Base-by-base conservation (phyloP, 2,888 invertebrate species). In the Ernsta delagoae region DNA sequence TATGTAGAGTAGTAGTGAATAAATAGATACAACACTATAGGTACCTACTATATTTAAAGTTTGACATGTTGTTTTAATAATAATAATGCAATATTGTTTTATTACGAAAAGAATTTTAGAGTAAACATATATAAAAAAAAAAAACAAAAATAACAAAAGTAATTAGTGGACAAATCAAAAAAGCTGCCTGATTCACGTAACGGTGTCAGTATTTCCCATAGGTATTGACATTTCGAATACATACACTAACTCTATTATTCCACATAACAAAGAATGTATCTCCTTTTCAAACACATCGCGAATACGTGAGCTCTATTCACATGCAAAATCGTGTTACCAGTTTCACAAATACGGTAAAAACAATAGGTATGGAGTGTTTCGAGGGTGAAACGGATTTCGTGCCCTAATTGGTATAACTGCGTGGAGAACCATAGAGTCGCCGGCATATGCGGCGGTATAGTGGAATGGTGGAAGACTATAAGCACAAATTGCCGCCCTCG, bases 401-500 rank as follows among this genome's bases (percentile, higher is more conserved):
- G 71, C 73, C 70, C 73, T 74, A 73, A 73, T 75, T 75, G 70
- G 72, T 71, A 73, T 68, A 70, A 74, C 71, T 72, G 74, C 75
- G 77, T 74, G 75, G 73, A 74, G 75, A 77, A 75, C 74, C 72
- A 72, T 65, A 69, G 72, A 73, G 70, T 77, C 76, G 78, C 79
- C 6, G 81, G 82, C 83, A 79, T 86, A 85, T 79, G 79, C 75
- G 77, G 77, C 74, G 75, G 77, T 87, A 84, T 81, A 79, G 78
- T 74, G 64, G 59, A 69, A 50, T 57, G 39, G 36, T 68, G 75
- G 72, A 78, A 82, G 80, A 87, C 86, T 87, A 89, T 88, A 80
- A 81, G 78, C 77, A 78, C 83, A 86, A 86, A 89, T 88, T 87
- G 82, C 73, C 72, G 81, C 84, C 82, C 77, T 76, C 64, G 75